Percentiles rank a stretch among this genome's conserved stretches.
Evolutionary conservation across 1,140 invertebrate species (phyloP).

Genomic region (Diabrotica virgifera): DNA sequence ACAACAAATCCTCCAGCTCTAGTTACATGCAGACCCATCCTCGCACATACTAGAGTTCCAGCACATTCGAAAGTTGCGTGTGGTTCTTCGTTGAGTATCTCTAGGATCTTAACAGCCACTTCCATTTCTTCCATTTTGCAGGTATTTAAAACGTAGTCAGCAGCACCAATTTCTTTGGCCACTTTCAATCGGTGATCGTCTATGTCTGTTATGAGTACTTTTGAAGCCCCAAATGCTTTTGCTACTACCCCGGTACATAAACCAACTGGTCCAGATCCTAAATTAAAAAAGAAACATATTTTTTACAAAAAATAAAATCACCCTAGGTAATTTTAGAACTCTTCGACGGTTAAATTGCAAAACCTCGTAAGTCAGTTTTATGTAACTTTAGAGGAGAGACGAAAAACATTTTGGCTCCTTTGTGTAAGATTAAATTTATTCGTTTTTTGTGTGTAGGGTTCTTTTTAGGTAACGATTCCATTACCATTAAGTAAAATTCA

Average conservation of each 20-base stretch:
- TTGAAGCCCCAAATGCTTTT: conserved; percentile 82
- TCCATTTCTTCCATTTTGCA: conserved; percentile 56
- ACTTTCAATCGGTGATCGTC: conserved; percentile 69
- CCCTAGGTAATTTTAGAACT: too few species aligned
- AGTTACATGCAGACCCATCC: conserved; percentile 70
- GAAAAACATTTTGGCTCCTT: too few species aligned
- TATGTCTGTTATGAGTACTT: conserved; percentile 79
- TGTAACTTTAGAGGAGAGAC: too few species aligned
- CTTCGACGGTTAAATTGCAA: too few species aligned
- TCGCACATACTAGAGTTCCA: conserved; percentile 73
- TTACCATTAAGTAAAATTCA: too few species aligned
- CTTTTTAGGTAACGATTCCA: too few species aligned
- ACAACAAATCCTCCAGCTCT: conserved; percentile 77
- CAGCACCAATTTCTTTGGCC: conserved; percentile 81
- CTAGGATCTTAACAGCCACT: conserved; percentile 59
- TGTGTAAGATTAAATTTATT: too few species aligned
- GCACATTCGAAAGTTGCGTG: conserved; percentile 83
- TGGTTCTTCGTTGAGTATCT: conserved; percentile 63
- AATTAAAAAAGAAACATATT: conserved; percentile 74
- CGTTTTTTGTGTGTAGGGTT: too few species aligned
- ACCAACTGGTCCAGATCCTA: conserved; percentile 90
- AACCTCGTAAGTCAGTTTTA: too few species aligned
- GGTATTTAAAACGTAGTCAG: conserved; percentile 61
- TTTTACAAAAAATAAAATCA: conserved; percentile 12
- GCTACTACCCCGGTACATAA: conserved; percentile 81